phyloP scores from a whole-genome alignment of 2,113 vertebrate species.

The Salvelinus alpinus region DNA sequence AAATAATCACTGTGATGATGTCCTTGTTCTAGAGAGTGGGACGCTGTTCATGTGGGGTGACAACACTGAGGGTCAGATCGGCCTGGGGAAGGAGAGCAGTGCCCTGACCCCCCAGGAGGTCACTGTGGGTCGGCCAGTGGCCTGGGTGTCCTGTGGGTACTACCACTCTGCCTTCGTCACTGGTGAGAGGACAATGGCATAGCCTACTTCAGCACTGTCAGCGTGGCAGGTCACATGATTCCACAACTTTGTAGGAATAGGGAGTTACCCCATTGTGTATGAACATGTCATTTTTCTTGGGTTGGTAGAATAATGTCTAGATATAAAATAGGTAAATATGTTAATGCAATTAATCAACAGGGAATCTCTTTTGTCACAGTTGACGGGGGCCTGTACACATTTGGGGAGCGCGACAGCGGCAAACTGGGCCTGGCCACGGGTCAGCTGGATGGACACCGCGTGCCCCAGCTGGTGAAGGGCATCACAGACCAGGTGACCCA shows the following conservation, averaged over 20 bases:
- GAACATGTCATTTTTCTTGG: background rate
- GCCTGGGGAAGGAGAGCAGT: conserved; percentile 77
- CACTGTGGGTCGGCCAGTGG: conserved; percentile 78
- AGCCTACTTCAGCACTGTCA: too few species aligned
- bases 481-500: conserved; percentile 83
- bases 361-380: conserved; percentile 58
- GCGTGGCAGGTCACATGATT: too few species aligned
- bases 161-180: conserved; percentile 95
- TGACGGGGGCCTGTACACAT: conserved; percentile 88
- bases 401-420: conserved; percentile 88
- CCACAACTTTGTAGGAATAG: too few species aligned
- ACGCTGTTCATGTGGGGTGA: conserved; percentile 95
- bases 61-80: conserved; percentile 94
- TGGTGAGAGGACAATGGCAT: conserved; percentile 68
- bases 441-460: conserved; percentile 77
- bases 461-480: conserved; percentile 84
- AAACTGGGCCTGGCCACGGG: conserved; percentile 86
- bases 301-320: background rate
- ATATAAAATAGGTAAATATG: too few species aligned
- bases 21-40: conserved; percentile 79
- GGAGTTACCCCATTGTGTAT: too few species aligned
- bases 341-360: too few species aligned
- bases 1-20: background rate
- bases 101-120: conserved; percentile 80
- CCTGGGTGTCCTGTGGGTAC: conserved; percentile 92